These are phyloP conservation scores for Drosophila sproati DNA, from an alignment of 1,140 invertebrate species.

Conservation along the genomic window DNA sequence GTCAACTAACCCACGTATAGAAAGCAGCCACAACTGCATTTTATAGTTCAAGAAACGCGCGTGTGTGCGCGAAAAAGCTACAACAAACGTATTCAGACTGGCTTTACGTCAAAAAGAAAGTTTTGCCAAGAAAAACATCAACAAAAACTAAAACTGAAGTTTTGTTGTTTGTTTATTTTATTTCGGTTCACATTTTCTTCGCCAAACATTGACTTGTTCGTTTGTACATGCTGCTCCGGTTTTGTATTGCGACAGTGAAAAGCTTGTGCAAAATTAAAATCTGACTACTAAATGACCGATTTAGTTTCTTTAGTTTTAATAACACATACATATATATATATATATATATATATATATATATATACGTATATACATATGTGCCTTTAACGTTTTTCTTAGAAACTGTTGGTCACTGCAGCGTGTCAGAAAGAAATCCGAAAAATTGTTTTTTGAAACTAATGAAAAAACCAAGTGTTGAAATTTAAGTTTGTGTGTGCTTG, in stretches of 20 bases:
- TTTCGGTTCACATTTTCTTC: conserved; percentile 68
- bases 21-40: conserved; percentile 71
- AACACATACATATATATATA: background rate
- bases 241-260: conserved; percentile 38
- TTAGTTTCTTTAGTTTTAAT: background rate
- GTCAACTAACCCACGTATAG: conserved; percentile 52
- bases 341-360: background rate
- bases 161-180: conserved; percentile 66
- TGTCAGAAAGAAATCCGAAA: conserved; percentile 21
- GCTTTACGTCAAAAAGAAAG: conserved; percentile 72
- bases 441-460: conserved; percentile 34
- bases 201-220: conserved; percentile 30
- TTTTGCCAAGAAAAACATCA: conserved; percentile 70
- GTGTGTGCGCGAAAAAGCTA: conserved; percentile 56
- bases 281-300: conserved; percentile 5
- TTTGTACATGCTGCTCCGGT: conserved; percentile 36
- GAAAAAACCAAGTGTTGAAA: conserved; percentile 56
- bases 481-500: conserved; percentile 46
- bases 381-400: conserved; percentile 2
- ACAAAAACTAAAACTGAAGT: conserved; percentile 65
- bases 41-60: conserved; percentile 59
- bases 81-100: conserved; percentile 47
- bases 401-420: conserved; percentile 20
- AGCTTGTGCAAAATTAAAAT: conserved; percentile 54
- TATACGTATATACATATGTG: background rate